phyloP scores from a whole-genome alignment of 2,888 invertebrate species.

The Netelia melanura region DNA sequence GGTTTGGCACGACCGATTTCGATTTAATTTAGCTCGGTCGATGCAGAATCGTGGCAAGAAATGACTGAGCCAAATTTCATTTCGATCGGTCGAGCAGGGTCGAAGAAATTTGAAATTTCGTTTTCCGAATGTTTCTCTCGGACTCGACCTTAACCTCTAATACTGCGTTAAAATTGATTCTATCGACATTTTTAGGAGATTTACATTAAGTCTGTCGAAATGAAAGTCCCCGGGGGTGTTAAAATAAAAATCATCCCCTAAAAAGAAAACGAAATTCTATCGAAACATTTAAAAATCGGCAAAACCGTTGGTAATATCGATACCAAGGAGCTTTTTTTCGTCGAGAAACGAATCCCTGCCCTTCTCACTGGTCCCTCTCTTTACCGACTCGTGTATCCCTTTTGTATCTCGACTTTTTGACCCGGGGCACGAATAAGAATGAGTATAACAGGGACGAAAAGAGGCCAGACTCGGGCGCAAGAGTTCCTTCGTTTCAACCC shows the following conservation, averaged over 20 bases:
- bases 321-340: neutral
- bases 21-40: no score
- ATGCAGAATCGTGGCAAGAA: no score
- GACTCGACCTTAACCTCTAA: no score
- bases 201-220: no score
- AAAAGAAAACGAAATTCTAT: neutral
- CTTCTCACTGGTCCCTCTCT: conserved; percentile 5
- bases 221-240: neutral
- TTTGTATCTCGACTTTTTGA: conserved; percentile 71
- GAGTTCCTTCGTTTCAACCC: neutral
- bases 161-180: no score
- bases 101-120: no score
- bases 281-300: neutral
- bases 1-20: no score
- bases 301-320: neutral
- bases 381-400: conserved; percentile 17
- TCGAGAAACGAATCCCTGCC: neutral
- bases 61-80: no score
- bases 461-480: neutral
- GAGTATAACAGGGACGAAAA: conserved; percentile 66
- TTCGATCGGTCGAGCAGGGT: no score
- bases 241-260: neutral
- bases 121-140: no score
- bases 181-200: no score
- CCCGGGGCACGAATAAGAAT: conserved; percentile 82